Percentiles rank a stretch among this genome's conserved stretches.
Evolutionary conservation across 2,797 vertebrate genomes (phyloP).

Genomic region (Erethizon dorsatum): DNA sequence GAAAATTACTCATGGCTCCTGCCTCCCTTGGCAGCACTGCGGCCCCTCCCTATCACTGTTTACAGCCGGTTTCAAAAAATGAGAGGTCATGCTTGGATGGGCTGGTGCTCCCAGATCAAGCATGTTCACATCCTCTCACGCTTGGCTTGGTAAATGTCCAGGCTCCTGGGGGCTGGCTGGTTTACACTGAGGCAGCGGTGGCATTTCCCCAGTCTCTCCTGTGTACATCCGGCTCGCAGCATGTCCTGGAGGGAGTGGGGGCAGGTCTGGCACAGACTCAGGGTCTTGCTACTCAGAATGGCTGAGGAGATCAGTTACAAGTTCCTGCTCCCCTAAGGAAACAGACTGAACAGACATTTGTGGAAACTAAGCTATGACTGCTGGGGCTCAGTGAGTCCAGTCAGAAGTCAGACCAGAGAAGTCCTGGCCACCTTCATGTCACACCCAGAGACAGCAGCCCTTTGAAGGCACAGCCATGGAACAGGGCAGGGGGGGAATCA

Average conservation of each 20-base stretch:
- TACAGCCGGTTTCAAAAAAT: conserved; percentile 82
- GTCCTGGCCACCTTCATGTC: background rate
- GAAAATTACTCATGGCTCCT: conserved; percentile 86
- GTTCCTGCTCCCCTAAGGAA: background rate
- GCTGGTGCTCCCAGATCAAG: background rate
- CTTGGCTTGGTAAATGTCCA: background rate
- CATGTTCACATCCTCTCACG: background rate
- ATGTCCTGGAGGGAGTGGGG: background rate
- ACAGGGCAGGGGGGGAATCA: background rate
- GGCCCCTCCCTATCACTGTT: conserved; percentile 89
- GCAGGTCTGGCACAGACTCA: background rate
- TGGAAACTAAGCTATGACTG: background rate
- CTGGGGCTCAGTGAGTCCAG: background rate
- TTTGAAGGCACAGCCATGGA: background rate
- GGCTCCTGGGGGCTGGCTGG: conserved; percentile 28
- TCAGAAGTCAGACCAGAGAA: background rate
- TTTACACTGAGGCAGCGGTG: background rate
- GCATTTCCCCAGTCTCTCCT: background rate
- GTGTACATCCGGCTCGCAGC: background rate
- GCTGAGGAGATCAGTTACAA: background rate
- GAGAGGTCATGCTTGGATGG: conserved; percentile 69
- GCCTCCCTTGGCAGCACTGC: conserved; percentile 86
- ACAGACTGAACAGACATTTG: background rate
- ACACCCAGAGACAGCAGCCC: background rate
- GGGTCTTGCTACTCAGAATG: conserved; percentile 42